Evolutionary conservation across 2,113 vertebrate genomes (phyloP), one percentile per base, ranked within the genome.

Genomic region (Scomber scombrus): DNA sequence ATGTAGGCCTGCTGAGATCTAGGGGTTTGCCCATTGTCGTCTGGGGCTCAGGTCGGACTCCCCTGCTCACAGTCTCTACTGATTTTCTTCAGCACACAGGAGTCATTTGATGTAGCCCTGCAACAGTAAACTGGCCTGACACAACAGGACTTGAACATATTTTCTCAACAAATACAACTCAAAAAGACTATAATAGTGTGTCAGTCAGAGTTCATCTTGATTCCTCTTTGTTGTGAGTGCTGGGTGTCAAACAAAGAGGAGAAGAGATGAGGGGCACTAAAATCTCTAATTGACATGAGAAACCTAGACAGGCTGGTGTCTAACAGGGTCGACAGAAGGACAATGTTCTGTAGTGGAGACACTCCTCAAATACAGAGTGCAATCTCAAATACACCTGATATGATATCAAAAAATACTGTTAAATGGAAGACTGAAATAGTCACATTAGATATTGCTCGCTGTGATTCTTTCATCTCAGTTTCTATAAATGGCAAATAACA

Each of bases 381-480:
- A 80, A 88, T 87, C 69, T 91, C 70, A 68, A 75, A 83, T 79
- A 81, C 86, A 86, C 86, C 88, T 91, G 91, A 94, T 93, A 93
- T 71, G 64, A 57, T 92, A 90, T 91, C 89, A 81, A 75, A 76
- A 69, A 57, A 18, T 57, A 51, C 4, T 71, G 54, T 90, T 89
- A 79, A 90, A 92, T 85, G 85, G 79, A 80, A 15, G 29, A 46
- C 61, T 67, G 60, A 85, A 85, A 82, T 71, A 80, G 52, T 79
- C 65, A 40, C 49, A 12, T 12, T 16, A 70, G 88, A 90, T 88
- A 88, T 26, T 14, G n/a, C 80, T 52, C n/a, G 43, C 72, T 71
- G 73, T 40, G 29, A 69, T 78, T 84, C 75, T 85, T 86, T 89
- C 68, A 87, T 88, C 67, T 86, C 70, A 46, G 66, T 5, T 80